These are phyloP conservation scores for Grus americana DNA, from an alignment of 2,113 vertebrate species.

Conservation along the genomic window DNA sequence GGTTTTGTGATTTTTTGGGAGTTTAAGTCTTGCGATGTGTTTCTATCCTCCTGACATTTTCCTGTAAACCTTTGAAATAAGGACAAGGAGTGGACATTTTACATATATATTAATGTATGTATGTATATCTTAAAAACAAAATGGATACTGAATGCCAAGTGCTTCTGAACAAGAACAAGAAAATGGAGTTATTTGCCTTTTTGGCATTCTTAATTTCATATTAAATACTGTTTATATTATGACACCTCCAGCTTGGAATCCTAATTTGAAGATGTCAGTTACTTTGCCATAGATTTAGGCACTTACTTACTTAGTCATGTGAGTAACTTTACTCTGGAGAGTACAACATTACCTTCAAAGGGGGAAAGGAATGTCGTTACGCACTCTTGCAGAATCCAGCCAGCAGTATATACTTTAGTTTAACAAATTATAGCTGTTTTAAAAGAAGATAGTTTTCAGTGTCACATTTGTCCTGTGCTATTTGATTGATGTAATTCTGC, in stretches of 20 bases:
- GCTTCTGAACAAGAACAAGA: background rate
- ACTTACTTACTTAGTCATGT: background rate
- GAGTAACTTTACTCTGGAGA: background rate
- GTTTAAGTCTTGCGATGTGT: background rate
- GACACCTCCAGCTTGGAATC: background rate
- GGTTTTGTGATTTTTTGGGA: too few species aligned
- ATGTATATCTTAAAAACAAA: background rate
- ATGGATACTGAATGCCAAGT: background rate
- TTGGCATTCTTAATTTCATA: background rate
- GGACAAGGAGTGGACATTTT: background rate
- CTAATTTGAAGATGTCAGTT: background rate
- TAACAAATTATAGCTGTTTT: background rate
- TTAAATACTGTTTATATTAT: background rate
- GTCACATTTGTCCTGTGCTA: background rate
- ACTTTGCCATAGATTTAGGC: background rate
- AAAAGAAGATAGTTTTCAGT: background rate
- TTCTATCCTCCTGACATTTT: background rate
- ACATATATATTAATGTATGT: background rate
- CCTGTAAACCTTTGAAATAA: background rate
- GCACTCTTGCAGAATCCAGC: background rate
- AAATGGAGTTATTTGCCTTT: background rate
- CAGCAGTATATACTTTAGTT: background rate
- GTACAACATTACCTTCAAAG: background rate
- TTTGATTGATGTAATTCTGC: constrained; percentile 6
- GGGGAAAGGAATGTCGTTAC: background rate